Evolutionary conservation across 1,140 invertebrate genomes (phyloP).

Genomic region (Aphelenchoides besseyi): DNA sequence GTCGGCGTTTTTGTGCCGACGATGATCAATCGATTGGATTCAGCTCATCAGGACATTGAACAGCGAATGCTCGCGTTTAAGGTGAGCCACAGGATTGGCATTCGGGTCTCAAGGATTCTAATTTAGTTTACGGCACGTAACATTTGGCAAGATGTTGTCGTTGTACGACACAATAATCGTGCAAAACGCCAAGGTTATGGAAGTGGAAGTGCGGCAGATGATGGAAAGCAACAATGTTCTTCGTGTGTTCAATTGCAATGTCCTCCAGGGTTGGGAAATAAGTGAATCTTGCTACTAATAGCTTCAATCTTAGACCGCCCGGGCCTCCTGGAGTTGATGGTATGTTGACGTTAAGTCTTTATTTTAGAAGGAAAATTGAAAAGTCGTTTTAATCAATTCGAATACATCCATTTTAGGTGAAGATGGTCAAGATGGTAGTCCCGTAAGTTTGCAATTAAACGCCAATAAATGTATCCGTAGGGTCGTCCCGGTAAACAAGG

Average conservation of each 20-base stretch:
- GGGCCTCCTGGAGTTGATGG: constrained; percentile 61
- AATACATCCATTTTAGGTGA: constrained; percentile 18
- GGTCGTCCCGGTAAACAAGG: constrained; percentile 58
- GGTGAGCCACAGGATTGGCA: constrained; percentile 33
- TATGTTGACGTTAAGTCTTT: too few relatives aligned
- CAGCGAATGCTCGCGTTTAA: constrained; percentile 56
- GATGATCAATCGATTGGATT: constrained; percentile 45
- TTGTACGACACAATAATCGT: constrained; percentile 52
- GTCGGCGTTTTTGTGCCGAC: constrained; percentile 45
- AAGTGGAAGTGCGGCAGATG: constrained; percentile 21
- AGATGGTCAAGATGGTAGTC: constrained; percentile 28
- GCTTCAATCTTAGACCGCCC: too few relatives aligned
- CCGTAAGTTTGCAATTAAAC: background rate
- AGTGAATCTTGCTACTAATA: too few relatives aligned
- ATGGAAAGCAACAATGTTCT: constrained; percentile 52
- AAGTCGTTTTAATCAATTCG: background rate
- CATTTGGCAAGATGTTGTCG: constrained; percentile 55
- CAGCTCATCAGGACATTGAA: constrained; percentile 51
- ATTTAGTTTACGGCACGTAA: constrained; percentile 47
- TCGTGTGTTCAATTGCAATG: constrained; percentile 61
- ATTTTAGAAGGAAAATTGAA: background rate
- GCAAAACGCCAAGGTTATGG: constrained; percentile 54
- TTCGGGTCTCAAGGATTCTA: too few relatives aligned
- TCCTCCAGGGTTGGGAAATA: constrained; percentile 58
- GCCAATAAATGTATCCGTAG: background rate